Conservation (phyloP, 2,888 invertebrate genomes). For the Pemphredon lugubris region DNA sequence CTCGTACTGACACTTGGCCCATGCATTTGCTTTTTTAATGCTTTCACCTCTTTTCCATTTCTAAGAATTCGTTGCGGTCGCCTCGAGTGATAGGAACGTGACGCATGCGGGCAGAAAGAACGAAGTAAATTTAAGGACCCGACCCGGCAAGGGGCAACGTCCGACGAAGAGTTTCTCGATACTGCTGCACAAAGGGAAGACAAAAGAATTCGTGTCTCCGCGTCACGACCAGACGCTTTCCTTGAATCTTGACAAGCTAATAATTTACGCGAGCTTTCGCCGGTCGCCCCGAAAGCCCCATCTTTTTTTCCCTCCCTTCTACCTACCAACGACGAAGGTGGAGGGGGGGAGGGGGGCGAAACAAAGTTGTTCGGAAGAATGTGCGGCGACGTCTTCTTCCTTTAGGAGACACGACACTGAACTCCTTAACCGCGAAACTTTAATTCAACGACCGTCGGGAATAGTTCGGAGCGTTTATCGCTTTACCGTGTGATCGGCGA, state of each 20-base stretch:
- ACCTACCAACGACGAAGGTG: neutral
- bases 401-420: conserved; percentile 3
- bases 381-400: neutral
- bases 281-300: neutral
- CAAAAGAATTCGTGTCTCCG: neutral
- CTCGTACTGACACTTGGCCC: too few species aligned
- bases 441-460: neutral
- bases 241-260: conserved; percentile 25
- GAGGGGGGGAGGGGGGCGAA: neutral
- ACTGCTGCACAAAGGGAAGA: neutral
- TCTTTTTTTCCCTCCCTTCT: neutral
- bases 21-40: too few species aligned
- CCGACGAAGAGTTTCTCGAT: neutral
- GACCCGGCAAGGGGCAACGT: too few species aligned
- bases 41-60: too few species aligned
- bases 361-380: conserved; percentile 8
- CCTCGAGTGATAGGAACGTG: too few species aligned
- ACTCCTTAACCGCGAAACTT: neutral
- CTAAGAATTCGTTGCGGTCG: too few species aligned
- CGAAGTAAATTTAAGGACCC: too few species aligned
- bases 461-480: neutral
- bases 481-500: neutral
- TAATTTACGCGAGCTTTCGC: conserved; percentile 27
- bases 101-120: too few species aligned
- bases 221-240: conserved; percentile 9